Evolutionary conservation across 2,797 vertebrate genomes (phyloP), one percentile per base, ranked within the genome.

Genomic region (Pseudotriccus pelzelni): DNA sequence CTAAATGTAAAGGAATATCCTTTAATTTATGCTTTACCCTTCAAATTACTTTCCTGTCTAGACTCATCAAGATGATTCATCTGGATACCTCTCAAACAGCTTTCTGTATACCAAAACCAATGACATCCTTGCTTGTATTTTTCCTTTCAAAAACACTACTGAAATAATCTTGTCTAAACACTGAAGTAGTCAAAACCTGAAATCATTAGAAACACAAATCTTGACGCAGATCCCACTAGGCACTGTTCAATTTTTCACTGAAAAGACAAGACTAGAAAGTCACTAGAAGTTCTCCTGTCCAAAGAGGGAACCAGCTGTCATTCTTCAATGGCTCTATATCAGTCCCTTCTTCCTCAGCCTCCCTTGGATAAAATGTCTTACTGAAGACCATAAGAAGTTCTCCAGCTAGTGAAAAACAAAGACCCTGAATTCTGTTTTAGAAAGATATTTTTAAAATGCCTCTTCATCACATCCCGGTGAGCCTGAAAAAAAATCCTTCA

Each of bases 381-480:
- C 11, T 24, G 58, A 92, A 78, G n/a, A 67, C 58, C 44, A 43
- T 21, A 12, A 84, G 59, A 93, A 18, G 23, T 63, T 78, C 43
- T 67, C 41, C 56, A 84, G 25, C 27, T 7, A 24, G 3, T 70
- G 66, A 82, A 81, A 96, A 75, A 60, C 24, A 41, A 82, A 66
- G 24, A 39, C 44, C 27, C 23, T 20, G 18, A 81, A 27, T 46
- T 79, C 58, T 46, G 2, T 22, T 87, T 90, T n/a, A 47, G 60
- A 46, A 94, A 87, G 32, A 83, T 43, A 81, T 56, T 91, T 94
- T 82, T 5, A 15, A 89, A 96, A 91, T 86, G 85, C 27, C 22
- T 85, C 41, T 94, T 96, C 68, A 90, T 37, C 50, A 7, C 6
- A 88, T 86, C 55, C 70, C 44, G 70, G 18, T 83, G 74, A 95